Evolutionary conservation across 1,140 invertebrate genomes (phyloP).

Genomic region (Carcinoscorpius rotundicauda): DNA sequence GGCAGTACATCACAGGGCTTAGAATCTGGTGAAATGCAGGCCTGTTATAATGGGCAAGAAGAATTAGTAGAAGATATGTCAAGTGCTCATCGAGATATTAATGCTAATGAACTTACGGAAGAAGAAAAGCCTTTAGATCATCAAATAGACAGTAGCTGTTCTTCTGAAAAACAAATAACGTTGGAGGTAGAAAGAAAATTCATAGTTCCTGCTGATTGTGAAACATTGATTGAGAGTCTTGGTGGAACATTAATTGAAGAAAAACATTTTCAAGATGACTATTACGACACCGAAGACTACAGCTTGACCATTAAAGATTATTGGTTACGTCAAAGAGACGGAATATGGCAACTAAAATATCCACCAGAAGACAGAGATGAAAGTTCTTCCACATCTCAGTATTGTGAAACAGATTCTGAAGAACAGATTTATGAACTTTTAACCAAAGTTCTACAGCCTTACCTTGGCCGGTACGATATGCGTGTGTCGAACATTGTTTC

Average conservation of each 20-base stretch:
- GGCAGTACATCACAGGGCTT: too few species aligned
- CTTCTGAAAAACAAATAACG: not conserved
- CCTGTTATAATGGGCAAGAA: too few species aligned
- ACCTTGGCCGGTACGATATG: not conserved
- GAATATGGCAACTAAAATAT: slow-evolving; percentile 3
- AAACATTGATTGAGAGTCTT: not conserved
- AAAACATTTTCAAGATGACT: not conserved
- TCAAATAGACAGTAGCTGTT: too few species aligned
- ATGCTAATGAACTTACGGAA: too few species aligned
- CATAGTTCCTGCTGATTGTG: not conserved
- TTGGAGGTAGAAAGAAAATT: slow-evolving; percentile 2
- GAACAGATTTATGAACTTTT: not conserved
- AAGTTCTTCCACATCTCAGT: not conserved
- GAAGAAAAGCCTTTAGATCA: too few species aligned
- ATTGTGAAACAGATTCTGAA: not conserved
- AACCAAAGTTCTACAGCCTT: not conserved
- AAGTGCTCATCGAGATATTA: too few species aligned
- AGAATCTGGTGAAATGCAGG: too few species aligned
- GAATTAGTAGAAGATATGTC: too few species aligned
- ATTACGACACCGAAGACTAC: not conserved
- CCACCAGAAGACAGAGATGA: not conserved
- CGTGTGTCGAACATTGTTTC: not conserved
- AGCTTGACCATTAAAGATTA: not conserved
- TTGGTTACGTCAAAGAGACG: not conserved
- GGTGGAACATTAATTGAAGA: not conserved